These are phyloP conservation scores for Lasioglossum malachurum DNA, from an alignment of 2,888 invertebrate species.

Conservation along the genomic window DNA sequence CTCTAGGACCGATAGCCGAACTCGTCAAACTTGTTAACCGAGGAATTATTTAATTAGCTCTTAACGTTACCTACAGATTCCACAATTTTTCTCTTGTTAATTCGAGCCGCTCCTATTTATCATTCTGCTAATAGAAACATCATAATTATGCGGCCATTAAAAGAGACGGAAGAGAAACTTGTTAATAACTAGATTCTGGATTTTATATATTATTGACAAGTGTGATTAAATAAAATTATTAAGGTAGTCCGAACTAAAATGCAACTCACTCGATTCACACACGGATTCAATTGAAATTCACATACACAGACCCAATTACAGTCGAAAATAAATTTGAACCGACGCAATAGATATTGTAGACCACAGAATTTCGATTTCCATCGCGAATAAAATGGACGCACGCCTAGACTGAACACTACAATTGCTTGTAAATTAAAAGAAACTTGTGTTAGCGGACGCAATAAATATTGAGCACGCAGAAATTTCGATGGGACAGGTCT, in stretches of 20 bases:
- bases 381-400: too few species aligned
- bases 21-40: not conserved
- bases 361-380: too few species aligned
- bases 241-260: too few species aligned
- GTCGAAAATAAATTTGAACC: too few species aligned
- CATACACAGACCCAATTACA: too few species aligned
- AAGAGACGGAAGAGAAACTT: not conserved
- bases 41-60: slow-evolving; percentile 1
- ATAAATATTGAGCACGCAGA: not conserved
- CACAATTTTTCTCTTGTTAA: not conserved
- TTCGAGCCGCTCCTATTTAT: not conserved
- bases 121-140: not conserved
- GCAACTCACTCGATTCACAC: too few species aligned
- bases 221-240: not conserved
- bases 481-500: not conserved
- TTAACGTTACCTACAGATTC: not conserved
- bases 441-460: not conserved
- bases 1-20: not conserved
- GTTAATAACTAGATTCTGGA: not conserved
- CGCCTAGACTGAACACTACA: not conserved
- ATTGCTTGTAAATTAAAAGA: too few species aligned
- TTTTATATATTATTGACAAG: not conserved
- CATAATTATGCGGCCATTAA: not conserved
- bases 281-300: too few species aligned
- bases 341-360: not conserved